Evolutionary conservation across 2,888 invertebrate genomes (phyloP).

Genomic region (Neocrepidodera transversa): DNA sequence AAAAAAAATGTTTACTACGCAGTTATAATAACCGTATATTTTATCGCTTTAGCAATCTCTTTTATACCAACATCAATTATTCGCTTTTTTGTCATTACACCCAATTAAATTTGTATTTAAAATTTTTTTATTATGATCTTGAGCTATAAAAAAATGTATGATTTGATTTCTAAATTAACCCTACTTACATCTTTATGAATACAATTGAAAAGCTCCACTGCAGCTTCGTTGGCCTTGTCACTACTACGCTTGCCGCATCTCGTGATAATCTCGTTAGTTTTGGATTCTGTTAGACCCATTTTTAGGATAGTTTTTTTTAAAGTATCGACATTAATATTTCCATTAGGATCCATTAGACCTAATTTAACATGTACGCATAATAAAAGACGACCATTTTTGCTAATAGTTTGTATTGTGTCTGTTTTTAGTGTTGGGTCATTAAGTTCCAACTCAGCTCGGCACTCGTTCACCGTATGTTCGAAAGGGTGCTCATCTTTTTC

Average conservation of each 20-base stretch:
- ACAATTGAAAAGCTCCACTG: neutral
- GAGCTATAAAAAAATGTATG: neutral
- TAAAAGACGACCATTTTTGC: neutral
- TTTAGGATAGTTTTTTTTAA: neutral
- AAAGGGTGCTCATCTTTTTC: constrained; percentile 1
- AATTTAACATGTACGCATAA: neutral
- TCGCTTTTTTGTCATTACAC: too few relatives aligned
- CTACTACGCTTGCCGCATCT: neutral
- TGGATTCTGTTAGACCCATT: neutral
- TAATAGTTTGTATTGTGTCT: neutral
- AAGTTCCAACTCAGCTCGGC: neutral
- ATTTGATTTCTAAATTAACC: too few relatives aligned
- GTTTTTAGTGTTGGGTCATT: neutral
- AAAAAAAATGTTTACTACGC: too few relatives aligned
- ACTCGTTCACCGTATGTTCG: neutral
- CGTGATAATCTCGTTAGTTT: neutral
- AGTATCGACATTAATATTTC: neutral
- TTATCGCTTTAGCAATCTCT: too few relatives aligned
- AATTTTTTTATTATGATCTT: too few relatives aligned
- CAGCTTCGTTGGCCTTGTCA: neutral
- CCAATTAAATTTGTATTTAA: too few relatives aligned
- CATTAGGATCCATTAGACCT: constrained; percentile 2
- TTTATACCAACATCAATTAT: too few relatives aligned
- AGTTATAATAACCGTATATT: too few relatives aligned
- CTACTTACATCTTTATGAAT: constrained; percentile 1